phyloP scores from a whole-genome alignment of 2,888 invertebrate species.

The Phanerotoma sp. region DNA sequence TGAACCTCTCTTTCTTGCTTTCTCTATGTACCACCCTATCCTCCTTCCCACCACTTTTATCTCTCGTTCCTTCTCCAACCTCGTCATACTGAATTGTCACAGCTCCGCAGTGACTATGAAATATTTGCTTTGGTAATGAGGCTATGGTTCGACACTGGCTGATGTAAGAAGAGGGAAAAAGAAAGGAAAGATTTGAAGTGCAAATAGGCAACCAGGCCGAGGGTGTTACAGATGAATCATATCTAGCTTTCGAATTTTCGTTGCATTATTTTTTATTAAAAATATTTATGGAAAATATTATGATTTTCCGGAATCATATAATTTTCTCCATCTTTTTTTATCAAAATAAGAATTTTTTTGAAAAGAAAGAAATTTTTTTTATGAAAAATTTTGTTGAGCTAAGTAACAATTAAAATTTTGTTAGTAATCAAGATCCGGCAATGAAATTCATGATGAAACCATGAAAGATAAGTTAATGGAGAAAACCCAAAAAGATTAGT shows the following conservation, averaged over 20 bases:
- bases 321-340: too few relatives aligned
- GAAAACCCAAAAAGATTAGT: too few relatives aligned
- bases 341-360: too few relatives aligned
- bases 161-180: not conserved
- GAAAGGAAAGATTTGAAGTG: conserved; percentile 44
- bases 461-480: too few relatives aligned
- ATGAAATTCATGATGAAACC: too few relatives aligned
- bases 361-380: too few relatives aligned
- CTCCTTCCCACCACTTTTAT: conserved; percentile 34
- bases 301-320: too few relatives aligned
- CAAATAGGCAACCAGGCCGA: conserved; percentile 47
- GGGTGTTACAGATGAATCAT: not conserved
- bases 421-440: too few relatives aligned
- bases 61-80: conserved; percentile 33
- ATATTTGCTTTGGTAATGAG: conserved; percentile 58
- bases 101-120: conserved; percentile 52
- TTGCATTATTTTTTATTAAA: too few relatives aligned
- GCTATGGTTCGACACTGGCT: conserved; percentile 41
- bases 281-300: too few relatives aligned
- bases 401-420: too few relatives aligned
- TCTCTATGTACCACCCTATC: not conserved
- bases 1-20: conserved; percentile 1
- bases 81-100: conserved; percentile 37
- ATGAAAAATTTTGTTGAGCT: too few relatives aligned
- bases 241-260: not conserved